phyloP scores from a whole-genome alignment of 1,140 invertebrate genomes.

The Eulimnadia texana region DNA sequence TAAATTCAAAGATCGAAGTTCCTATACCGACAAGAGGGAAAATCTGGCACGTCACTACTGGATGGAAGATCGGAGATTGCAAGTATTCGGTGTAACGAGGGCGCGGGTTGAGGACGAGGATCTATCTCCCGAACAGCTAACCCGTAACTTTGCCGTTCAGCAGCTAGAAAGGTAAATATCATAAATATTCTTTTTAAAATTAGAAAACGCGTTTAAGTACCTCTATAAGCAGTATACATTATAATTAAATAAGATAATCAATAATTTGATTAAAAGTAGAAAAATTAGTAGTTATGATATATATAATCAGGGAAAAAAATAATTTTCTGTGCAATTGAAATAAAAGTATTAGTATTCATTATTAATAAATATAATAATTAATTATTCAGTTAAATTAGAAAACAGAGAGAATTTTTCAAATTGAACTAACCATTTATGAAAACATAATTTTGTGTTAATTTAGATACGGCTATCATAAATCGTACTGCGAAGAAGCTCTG shows the following conservation, averaged over 20 bases:
- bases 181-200: conserved; percentile 5
- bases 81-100: conserved; percentile 51
- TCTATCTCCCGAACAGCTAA: conserved; percentile 37
- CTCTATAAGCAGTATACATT: too few relatives aligned
- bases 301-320: too few relatives aligned
- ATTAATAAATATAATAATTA: conserved; percentile 7
- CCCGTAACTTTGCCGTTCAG: conserved; percentile 47
- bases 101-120: conserved; percentile 36
- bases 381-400: conserved; percentile 17
- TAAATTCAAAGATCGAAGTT: conserved; percentile 29
- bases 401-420: too few relatives aligned
- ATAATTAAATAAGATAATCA: too few relatives aligned
- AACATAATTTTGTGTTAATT: conserved; percentile 20
- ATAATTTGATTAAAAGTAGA: too few relatives aligned
- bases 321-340: too few relatives aligned
- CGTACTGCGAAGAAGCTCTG: conserved; percentile 56
- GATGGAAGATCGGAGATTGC: conserved; percentile 51
- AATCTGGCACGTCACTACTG: conserved; percentile 51
- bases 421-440: too few relatives aligned
- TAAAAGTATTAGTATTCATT: too few relatives aligned
- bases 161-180: conserved; percentile 47
- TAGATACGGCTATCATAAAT: conserved; percentile 51
- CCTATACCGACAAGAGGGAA: conserved; percentile 44
- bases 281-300: too few relatives aligned
- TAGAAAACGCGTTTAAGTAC: too few relatives aligned